Evolutionary conservation across 2,888 invertebrate genomes (phyloP).

Genomic region (Aphrophora alni): DNA sequence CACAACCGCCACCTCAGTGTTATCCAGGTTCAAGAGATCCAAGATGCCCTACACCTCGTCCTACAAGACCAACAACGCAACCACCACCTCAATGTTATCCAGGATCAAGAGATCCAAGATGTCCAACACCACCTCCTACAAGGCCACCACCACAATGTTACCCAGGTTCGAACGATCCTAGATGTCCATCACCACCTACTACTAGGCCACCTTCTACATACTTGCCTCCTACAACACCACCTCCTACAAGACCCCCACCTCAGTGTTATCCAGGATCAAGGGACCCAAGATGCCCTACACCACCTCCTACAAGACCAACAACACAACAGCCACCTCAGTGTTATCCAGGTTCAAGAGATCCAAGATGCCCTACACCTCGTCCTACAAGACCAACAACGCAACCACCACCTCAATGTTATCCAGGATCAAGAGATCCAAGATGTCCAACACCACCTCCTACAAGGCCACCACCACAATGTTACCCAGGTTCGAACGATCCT

Average conservation of each 20-base stretch:
- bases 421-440: constrained; percentile 54
- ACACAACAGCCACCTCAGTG: constrained; percentile 27
- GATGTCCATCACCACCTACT: constrained; percentile 50
- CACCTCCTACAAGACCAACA: constrained; percentile 29
- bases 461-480: constrained; percentile 51
- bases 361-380: constrained; percentile 48
- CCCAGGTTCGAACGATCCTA: constrained; percentile 50
- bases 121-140: constrained; percentile 55
- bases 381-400: constrained; percentile 43
- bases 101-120: constrained; percentile 48
- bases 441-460: constrained; percentile 55
- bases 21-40: constrained; percentile 57
- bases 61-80: constrained; percentile 41
- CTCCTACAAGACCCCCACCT: constrained; percentile 29
- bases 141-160: constrained; percentile 50
- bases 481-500: constrained; percentile 53
- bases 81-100: constrained; percentile 53
- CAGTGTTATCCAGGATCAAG: constrained; percentile 51
- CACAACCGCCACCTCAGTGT: constrained; percentile 53
- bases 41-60: constrained; percentile 53
- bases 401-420: constrained; percentile 52
- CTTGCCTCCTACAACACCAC: constrained; percentile 55
- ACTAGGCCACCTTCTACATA: constrained; percentile 50
- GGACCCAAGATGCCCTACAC: constrained; percentile 47
- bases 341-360: constrained; percentile 50